These are phyloP conservation scores for Plagiodera versicolora DNA, from an alignment of 2,888 invertebrate species.

Conservation along the genomic window DNA sequence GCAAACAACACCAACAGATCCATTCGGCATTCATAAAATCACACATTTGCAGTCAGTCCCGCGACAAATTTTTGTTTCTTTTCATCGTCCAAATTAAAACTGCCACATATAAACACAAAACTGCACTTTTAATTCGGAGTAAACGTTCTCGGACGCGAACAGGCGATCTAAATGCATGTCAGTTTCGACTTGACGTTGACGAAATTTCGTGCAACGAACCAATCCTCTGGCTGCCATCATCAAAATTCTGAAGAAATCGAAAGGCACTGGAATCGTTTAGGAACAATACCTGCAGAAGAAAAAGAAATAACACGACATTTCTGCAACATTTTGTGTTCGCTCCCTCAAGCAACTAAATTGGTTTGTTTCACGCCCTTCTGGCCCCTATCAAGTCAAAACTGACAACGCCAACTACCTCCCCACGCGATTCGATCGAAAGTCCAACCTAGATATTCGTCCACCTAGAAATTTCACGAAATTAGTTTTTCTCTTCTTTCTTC, in stretches of 20 bases:
- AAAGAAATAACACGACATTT: no score
- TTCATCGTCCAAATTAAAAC: constrained; percentile 33
- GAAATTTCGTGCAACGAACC: no score
- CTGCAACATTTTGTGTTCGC: no score
- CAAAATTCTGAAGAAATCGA: no score
- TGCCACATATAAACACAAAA: constrained; percentile 34
- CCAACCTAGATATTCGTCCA: constrained; percentile 36
- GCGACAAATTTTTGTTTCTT: constrained; percentile 14
- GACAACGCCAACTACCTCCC: constrained; percentile 12
- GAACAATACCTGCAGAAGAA: no score
- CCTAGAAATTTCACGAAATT: constrained; percentile 44
- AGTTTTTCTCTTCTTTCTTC: constrained; percentile 71
- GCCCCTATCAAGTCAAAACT: background rate
- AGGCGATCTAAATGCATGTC: constrained; percentile 29
- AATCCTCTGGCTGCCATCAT: no score
- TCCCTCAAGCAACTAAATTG: background rate
- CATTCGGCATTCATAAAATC: constrained; percentile 24
- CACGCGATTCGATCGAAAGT: constrained; percentile 32
- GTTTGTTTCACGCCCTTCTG: background rate
- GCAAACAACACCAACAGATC: constrained; percentile 24
- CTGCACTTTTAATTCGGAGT: constrained; percentile 33
- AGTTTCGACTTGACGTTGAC: constrained; percentile 13
- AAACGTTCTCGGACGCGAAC: constrained; percentile 22
- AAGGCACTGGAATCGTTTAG: no score
- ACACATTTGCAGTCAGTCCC: constrained; percentile 27